These are phyloP conservation scores for Trypoxylon attenuatum DNA, from an alignment of 2,888 invertebrate species.

Conservation along the genomic window DNA sequence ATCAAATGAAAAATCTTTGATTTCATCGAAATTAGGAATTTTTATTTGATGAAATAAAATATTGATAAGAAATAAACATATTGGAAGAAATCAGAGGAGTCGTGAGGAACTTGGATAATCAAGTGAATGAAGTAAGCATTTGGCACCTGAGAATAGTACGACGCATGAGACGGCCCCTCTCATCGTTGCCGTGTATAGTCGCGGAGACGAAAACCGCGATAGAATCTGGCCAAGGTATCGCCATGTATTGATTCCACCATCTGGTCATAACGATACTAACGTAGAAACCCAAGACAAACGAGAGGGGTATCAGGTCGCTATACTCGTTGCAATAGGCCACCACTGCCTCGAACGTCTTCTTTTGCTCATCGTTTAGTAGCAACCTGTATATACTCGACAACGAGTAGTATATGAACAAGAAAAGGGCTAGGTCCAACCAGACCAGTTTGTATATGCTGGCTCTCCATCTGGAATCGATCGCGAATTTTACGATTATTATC, in stretches of 20 bases:
- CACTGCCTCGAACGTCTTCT: constrained; percentile 87
- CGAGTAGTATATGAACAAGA: constrained; percentile 85
- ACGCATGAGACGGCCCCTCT: constrained; percentile 77
- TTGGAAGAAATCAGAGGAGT: too few relatives aligned
- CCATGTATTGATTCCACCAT: constrained; percentile 83
- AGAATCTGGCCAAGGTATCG: constrained; percentile 79
- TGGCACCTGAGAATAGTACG: constrained; percentile 77
- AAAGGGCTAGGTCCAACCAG: constrained; percentile 91
- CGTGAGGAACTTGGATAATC: too few relatives aligned
- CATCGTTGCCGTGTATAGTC: constrained; percentile 78
- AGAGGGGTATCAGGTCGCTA: constrained; percentile 91
- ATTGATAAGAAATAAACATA: too few relatives aligned
- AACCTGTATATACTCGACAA: constrained; percentile 87
- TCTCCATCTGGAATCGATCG: constrained; percentile 90
- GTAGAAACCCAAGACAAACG: constrained; percentile 96
- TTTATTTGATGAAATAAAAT: too few relatives aligned
- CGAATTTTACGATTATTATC: too few relatives aligned
- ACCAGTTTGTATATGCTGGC: constrained; percentile 96
- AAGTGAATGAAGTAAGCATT: too few relatives aligned
- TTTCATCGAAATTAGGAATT: too few relatives aligned
- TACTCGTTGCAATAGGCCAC: constrained; percentile 90
- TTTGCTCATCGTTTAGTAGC: constrained; percentile 80
- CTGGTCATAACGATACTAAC: constrained; percentile 94
- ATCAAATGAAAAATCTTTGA: neutral
- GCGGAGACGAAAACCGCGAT: constrained; percentile 78